phyloP scores from a whole-genome alignment of 2,113 vertebrate species.

The Cochlearius cochlearius region DNA sequence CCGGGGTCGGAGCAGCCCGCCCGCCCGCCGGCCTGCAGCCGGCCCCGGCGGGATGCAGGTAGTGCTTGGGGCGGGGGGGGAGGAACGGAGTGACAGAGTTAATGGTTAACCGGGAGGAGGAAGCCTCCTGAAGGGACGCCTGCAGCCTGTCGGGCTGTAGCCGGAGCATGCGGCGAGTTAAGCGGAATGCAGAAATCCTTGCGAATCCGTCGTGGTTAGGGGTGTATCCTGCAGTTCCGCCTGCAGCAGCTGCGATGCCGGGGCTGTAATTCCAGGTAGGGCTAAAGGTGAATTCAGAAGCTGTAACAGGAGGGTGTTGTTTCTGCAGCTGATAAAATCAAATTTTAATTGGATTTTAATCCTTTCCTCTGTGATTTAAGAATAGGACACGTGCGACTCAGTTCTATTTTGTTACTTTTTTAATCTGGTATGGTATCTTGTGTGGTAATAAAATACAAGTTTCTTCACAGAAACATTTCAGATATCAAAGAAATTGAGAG shows the following conservation, averaged over 20 bases:
- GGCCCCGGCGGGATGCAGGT: neutral
- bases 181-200: accelerated
- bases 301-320: neutral
- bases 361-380: neutral
- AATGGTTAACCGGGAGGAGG: neutral
- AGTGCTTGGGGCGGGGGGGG: neutral
- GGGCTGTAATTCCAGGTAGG: neutral
- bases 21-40: neutral
- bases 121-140: neutral
- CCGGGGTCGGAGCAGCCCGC: neutral
- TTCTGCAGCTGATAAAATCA: neutral
- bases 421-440: neutral
- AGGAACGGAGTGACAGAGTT: neutral
- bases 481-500: neutral
- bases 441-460: neutral
- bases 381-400: neutral
- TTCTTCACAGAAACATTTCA: neutral
- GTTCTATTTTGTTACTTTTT: neutral
- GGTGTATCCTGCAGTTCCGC: neutral
- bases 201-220: neutral
- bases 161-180: accelerated
- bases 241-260: neutral
- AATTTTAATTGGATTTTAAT: neutral
- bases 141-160: neutral
- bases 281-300: neutral